phyloP scores from a whole-genome alignment of 37 sponge, comb jelly and placozoan species.

The Amphimedon queenslandica region DNA sequence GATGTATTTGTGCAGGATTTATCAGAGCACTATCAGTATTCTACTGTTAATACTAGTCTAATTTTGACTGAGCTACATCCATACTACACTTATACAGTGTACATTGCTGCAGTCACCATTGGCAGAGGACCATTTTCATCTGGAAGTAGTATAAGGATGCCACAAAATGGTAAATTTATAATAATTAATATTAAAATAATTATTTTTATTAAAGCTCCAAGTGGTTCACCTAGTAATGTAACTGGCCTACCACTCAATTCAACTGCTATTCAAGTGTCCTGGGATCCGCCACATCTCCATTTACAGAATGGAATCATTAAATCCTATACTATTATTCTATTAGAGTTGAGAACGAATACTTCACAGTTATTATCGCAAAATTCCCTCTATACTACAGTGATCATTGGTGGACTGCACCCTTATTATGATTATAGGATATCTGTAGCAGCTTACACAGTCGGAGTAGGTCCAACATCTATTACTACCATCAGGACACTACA shows the following conservation, averaged over 20 bases:
- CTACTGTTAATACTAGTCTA: background rate
- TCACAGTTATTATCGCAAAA: background rate
- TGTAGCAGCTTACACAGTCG: constrained; percentile 30
- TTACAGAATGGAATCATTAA: constrained; percentile 19
- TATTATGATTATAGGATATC: constrained; percentile 14
- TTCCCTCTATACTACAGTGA: background rate
- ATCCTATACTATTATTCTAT: constrained; percentile 11
- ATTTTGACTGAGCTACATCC: constrained; percentile 13
- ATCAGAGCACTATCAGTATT: background rate
- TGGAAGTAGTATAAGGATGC: background rate
- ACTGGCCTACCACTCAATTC: background rate
- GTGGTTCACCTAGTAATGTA: constrained; percentile 2
- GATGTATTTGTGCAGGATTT: background rate
- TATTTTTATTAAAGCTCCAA: background rate
- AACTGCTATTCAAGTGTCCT: constrained; percentile 1
- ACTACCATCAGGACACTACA: background rate
- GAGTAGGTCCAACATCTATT: constrained; percentile 13
- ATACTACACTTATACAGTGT: constrained; percentile 9
- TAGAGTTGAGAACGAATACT: background rate
- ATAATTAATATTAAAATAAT: background rate
- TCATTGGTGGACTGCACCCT: constrained; percentile 4
- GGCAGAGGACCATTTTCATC: constrained; percentile 21
- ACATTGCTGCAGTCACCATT: constrained; percentile 38
- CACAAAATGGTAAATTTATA: constrained; percentile 8
- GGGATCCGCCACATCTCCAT: constrained; percentile 1